phyloP scores from a whole-genome alignment of 1,140 invertebrate species.

The Brachionus asplanchnoidis region DNA sequence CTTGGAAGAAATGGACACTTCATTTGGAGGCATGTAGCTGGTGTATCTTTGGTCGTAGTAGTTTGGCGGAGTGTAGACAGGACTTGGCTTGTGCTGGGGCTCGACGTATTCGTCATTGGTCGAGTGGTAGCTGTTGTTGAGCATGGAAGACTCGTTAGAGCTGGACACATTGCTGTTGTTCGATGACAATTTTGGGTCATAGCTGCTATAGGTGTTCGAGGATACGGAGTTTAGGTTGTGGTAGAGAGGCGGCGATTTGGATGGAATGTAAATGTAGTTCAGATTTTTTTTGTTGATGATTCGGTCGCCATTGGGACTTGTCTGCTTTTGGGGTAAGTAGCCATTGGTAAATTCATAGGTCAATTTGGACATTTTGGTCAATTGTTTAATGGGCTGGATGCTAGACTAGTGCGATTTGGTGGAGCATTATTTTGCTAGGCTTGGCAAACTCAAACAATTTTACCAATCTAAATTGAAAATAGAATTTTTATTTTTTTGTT shows the following conservation, averaged over 20 bases:
- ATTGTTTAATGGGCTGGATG: background rate
- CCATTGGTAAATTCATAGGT: background rate
- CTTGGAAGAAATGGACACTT: background rate
- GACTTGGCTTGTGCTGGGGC: background rate
- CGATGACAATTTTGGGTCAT: background rate
- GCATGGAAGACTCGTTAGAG: background rate
- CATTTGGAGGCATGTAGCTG: background rate
- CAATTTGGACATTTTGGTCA: constrained; percentile 23
- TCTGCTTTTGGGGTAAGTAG: background rate
- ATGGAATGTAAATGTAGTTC: background rate
- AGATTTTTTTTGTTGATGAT: background rate
- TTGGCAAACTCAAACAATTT: background rate
- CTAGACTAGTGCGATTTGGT: background rate
- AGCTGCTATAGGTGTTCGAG: constrained; percentile 1
- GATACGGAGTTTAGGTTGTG: constrained; percentile 1
- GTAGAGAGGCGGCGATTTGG: background rate
- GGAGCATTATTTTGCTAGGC: background rate
- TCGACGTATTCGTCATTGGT: background rate
- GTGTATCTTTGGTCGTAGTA: background rate
- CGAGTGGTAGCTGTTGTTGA: background rate
- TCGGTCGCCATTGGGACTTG: background rate
- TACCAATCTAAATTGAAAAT: background rate
- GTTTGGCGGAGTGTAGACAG: background rate
- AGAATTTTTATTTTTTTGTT: no score
- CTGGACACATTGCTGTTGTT: constrained; percentile 16